Evolutionary conservation across 1,140 invertebrate genomes (phyloP).

Genomic region (Aradophagus sp.): DNA sequence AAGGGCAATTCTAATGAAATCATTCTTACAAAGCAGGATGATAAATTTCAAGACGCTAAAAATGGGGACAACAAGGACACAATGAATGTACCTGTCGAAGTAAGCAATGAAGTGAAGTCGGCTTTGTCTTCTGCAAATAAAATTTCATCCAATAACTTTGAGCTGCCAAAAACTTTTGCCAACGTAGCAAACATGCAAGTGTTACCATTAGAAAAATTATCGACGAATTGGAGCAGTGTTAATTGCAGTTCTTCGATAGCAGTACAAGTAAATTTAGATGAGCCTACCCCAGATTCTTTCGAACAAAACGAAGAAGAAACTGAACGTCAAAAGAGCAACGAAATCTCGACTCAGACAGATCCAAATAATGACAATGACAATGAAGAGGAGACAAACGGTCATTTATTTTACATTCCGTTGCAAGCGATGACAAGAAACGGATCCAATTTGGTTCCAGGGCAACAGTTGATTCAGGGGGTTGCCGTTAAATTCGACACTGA

Average conservation of each 20-base stretch:
- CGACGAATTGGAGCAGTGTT: conserved; percentile 70
- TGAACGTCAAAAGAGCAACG: conserved; percentile 66
- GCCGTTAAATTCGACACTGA: conserved; percentile 81
- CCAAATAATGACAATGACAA: conserved; percentile 67
- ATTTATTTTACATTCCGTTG: conserved; percentile 83
- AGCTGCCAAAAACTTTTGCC: conserved; percentile 68
- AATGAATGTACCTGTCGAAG: conserved; percentile 9
- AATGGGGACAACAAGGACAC: conserved; percentile 26
- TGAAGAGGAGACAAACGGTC: conserved; percentile 74
- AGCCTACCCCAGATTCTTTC: conserved; percentile 51
- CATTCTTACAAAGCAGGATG: conserved; percentile 18
- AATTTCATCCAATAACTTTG: conserved; percentile 60
- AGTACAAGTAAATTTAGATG: conserved; percentile 77
- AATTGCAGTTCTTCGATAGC: conserved; percentile 77
- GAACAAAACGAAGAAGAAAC: conserved; percentile 37
- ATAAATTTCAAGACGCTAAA: conserved; percentile 19
- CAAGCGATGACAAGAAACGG: conserved; percentile 75
- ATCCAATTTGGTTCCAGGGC: conserved; percentile 68
- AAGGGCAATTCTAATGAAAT: conserved; percentile 20
- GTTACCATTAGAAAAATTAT: conserved; percentile 69
- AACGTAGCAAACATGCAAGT: conserved; percentile 68
- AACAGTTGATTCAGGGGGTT: conserved; percentile 79
- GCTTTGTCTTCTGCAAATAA: conserved; percentile 29
- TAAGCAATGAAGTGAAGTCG: conserved; percentile 5
- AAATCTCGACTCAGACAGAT: conserved; percentile 77